phyloP scores from a whole-genome alignment of 2,797 vertebrate species.

The Centropyge bicolor region DNA sequence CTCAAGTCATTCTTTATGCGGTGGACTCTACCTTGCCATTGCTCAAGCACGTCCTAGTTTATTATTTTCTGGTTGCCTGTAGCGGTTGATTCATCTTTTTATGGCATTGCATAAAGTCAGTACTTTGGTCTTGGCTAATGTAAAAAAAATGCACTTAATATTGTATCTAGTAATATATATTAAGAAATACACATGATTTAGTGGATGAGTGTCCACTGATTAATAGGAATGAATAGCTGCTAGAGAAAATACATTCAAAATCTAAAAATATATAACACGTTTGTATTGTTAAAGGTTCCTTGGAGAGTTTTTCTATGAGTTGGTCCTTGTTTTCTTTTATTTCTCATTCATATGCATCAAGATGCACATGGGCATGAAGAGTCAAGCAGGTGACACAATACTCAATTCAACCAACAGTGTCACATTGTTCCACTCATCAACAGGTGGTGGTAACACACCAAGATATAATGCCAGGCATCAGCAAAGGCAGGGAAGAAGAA shows the following conservation, averaged over 20 bases:
- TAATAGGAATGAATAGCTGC: not conserved
- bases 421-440: not conserved
- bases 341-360: too few relatives aligned
- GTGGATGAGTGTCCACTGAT: not conserved
- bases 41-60: not conserved
- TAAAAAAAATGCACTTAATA: not conserved
- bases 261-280: not conserved
- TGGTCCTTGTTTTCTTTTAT: not conserved
- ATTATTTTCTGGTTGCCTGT: not conserved
- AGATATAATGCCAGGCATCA: not conserved
- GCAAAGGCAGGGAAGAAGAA: not conserved
- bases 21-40: not conserved
- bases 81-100: not conserved
- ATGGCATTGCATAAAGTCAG: not conserved
- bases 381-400: not conserved
- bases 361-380: not conserved
- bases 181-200: not conserved
- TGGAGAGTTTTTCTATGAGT: not conserved
- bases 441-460: not conserved
- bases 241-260: not conserved
- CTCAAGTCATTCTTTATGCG: not conserved
- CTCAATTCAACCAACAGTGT: not conserved
- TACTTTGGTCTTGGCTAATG: too few relatives aligned
- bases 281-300: not conserved
- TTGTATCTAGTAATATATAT: not conserved